phyloP scores from a whole-genome alignment of 2,797 vertebrate species.

The Aphelocoma californica region DNA sequence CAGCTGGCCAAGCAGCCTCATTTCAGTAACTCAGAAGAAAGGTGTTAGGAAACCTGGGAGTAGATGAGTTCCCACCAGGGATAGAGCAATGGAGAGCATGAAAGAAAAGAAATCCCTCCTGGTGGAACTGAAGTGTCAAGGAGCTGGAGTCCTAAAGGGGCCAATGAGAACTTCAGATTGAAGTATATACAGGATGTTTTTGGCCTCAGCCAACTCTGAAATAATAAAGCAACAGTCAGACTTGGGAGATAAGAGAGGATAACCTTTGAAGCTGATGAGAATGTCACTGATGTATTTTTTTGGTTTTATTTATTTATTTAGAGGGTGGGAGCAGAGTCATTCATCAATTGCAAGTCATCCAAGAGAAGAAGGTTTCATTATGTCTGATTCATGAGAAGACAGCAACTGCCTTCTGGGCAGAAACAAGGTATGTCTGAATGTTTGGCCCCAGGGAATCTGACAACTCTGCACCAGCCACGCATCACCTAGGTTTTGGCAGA shows the following conservation, averaged over 20 bases:
- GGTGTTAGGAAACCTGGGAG: slow-evolving; percentile 26
- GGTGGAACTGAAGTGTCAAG: neutral
- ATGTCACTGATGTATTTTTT: neutral
- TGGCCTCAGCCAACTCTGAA: neutral
- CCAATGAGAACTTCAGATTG: slow-evolving; percentile 13
- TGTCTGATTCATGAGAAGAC: neutral
- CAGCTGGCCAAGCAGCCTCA: slow-evolving; percentile 25
- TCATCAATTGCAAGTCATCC: neutral
- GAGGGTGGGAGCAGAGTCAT: neutral
- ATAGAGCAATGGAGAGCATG: neutral
- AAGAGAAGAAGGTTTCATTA: neutral
- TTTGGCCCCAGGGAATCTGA: neutral
- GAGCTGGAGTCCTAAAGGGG: neutral
- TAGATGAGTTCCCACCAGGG: neutral
- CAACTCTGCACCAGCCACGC: accelerated
- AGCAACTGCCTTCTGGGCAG: neutral
- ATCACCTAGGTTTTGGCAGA: neutral
- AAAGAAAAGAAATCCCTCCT: slow-evolving; percentile 29
- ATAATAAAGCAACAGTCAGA: neutral
- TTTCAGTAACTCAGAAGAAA: slow-evolving; percentile 55
- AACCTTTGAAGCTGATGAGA: neutral
- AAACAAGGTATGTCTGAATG: neutral
- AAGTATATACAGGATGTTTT: neutral
- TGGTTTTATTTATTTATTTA: neutral
- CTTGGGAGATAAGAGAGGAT: neutral